phyloP scores from a whole-genome alignment of 1,140 invertebrate species.

The Zaprionus ornatus region DNA sequence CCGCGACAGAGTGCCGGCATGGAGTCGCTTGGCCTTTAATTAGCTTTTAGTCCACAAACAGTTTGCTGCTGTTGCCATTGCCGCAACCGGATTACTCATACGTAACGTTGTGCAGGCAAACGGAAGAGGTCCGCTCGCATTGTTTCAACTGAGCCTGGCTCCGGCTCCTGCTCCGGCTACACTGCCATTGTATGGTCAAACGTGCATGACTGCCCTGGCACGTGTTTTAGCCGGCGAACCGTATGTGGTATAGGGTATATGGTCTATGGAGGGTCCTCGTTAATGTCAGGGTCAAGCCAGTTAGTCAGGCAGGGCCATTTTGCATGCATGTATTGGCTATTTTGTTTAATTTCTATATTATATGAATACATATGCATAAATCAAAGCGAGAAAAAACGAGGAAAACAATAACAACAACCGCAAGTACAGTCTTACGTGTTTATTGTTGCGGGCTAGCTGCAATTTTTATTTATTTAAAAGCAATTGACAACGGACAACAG shows the following conservation, averaged over 20 bases:
- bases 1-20: slow-evolving; percentile 57
- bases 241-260: background rate
- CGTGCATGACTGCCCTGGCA: slow-evolving; percentile 69
- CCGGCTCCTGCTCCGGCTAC: slow-evolving; percentile 19
- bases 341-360: slow-evolving; percentile 50
- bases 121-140: slow-evolving; percentile 33
- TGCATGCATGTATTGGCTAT: slow-evolving; percentile 55
- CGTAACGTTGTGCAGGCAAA: slow-evolving; percentile 38
- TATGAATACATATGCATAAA: slow-evolving; percentile 58
- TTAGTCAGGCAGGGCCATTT: slow-evolving; percentile 12
- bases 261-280: background rate
- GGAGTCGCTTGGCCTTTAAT: slow-evolving; percentile 72
- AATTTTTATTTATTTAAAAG: slow-evolving; percentile 60
- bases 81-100: slow-evolving; percentile 69
- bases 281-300: slow-evolving; percentile 75
- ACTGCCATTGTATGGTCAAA: slow-evolving; percentile 65
- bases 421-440: slow-evolving; percentile 42
- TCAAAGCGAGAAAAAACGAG: slow-evolving; percentile 41
- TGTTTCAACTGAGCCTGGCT: slow-evolving; percentile 49
- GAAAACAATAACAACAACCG: slow-evolving; percentile 7
- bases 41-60: slow-evolving; percentile 58
- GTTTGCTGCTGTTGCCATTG: slow-evolving; percentile 6
- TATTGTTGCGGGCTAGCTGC: slow-evolving; percentile 41
- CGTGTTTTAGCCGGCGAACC: slow-evolving; percentile 60
- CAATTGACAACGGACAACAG: slow-evolving; percentile 67